Evolutionary conservation across 2,888 invertebrate species (phyloP), one percentile per base, ranked within the genome.

Genomic region (Leucophenga montana): DNA sequence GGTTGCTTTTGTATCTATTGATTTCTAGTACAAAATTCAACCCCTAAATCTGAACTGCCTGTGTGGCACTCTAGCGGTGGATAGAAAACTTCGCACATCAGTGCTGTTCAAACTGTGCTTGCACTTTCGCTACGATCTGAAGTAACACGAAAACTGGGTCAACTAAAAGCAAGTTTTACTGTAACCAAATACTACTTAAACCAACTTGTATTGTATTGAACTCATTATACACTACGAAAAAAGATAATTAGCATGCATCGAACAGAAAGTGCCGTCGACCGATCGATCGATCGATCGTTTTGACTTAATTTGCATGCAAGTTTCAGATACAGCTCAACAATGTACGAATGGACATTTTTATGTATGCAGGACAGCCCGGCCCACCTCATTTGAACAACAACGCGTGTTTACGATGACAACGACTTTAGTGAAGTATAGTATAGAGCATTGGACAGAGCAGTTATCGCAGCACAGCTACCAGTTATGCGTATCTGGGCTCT

Each of bases 1-100:
- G 62, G 62, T 27, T 18, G 46, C 16, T 75, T 75, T 70, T 73
- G 80, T 78, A 73, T 46, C 68, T 73, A 80, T 80, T 74, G 84
- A 81, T 81, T 84, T 53, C 81, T 76, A 82, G 79, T 81, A 75
- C n/a, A n/a, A 75, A 64, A 65, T 68, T 22, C 81, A 84, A 81
- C 81, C 84, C 81, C 79, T 77, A 74, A 71, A 80, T 59, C 69
- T 20, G 16, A 13, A 44, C 16, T 56, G 65, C 73, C 73, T 78
- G 84, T 78, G 84, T 77, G 80, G 64, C 72, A 56, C 61, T 61
- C 82, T 82, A 33, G 69, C 74, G 78, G 56, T n/a, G 27, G 73
- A 73, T 70, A 69, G 70, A 22, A 64, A n/a, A 48, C 20, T 33
- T 48, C 9, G 48, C 3, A 14, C 1, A 46, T 13, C 16, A 8